phyloP scores from a whole-genome alignment of 2,888 invertebrate species.

The Zele albiditarsus region DNA sequence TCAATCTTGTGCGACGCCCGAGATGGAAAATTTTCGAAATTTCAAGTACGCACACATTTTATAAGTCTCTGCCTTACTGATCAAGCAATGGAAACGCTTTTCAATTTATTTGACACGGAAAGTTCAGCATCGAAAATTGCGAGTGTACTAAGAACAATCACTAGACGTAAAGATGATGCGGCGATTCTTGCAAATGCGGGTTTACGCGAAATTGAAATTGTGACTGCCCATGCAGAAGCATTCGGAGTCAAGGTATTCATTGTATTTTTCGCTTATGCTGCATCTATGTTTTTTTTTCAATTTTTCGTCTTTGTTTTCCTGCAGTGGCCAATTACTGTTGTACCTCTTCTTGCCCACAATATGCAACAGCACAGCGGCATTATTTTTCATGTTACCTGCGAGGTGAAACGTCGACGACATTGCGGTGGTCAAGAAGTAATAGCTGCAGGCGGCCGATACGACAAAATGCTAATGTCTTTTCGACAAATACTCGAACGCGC shows the following conservation, averaged over 20 bases:
- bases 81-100: constrained; percentile 78
- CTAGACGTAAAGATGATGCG: constrained; percentile 79
- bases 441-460: constrained; percentile 93
- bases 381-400: constrained; percentile 80
- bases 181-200: constrained; percentile 81
- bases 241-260: constrained; percentile 82
- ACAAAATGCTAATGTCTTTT: constrained; percentile 84
- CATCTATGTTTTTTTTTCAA: constrained; percentile 16
- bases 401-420: constrained; percentile 75
- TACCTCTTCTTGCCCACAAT: constrained; percentile 78
- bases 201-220: constrained; percentile 82
- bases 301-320: constrained; percentile 17
- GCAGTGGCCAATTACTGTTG: constrained; percentile 77
- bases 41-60: constrained; percentile 82
- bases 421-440: constrained; percentile 80
- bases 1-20: constrained; percentile 74
- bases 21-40: constrained; percentile 79
- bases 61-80: constrained; percentile 81
- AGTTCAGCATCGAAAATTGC: constrained; percentile 77
- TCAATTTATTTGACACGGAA: constrained; percentile 81
- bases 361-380: constrained; percentile 80
- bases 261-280: not conserved
- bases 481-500: constrained; percentile 75
- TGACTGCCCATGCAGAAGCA: constrained; percentile 81
- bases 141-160: constrained; percentile 78